Base-by-base conservation (phyloP, 2,113 vertebrate species). In the Petromus typicus region DNA sequence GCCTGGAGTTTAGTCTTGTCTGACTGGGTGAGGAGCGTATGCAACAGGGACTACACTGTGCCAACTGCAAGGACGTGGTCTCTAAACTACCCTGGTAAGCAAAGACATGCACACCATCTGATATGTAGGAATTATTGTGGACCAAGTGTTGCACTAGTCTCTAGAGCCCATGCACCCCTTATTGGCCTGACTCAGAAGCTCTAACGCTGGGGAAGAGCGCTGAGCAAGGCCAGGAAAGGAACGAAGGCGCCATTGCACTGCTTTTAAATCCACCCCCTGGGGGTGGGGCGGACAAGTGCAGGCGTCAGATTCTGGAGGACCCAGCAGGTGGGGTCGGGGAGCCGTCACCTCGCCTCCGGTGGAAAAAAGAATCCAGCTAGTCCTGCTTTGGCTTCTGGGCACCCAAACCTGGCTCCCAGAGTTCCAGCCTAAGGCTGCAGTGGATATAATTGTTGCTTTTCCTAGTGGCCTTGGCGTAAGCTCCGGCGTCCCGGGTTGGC, bases 331-430 rank as follows among this genome's bases (percentile, higher is more conserved):
- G 6, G 4, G 40, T 10, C 3, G 9, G 27, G 16, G 27, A 43
- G 48, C n/a, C 7, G 1, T 43, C 3, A 27, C 16, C 14, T 0
- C 12, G 20, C 7, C 10, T 0, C 1, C 30, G 40, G 56, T 71
- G 51, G 11, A 32, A 2, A 32, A 2, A 25, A 12, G 23, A 54
- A 6, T 43, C 51, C 12, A 56, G 9, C 63, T 14, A n/a, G 11
- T 32, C 64, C 54, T 18, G 18, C n/a, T 48, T 78, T 5, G 12
- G 61, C 9, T 80, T 40, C 30, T 48, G 23, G 13, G 25, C 45
- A 0, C 27, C 18, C 67, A 43, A 22, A 7, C 7, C 30, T 40
- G 3, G 34, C 25, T 67, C 17, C 40, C 5, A 4, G 37, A 11
- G 59, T 18, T 5, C 43, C 10, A 1, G 8, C 7, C 48, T 7